Conservation (phyloP, 1,140 invertebrate species). For the Hylaeus anthracinus region DNA sequence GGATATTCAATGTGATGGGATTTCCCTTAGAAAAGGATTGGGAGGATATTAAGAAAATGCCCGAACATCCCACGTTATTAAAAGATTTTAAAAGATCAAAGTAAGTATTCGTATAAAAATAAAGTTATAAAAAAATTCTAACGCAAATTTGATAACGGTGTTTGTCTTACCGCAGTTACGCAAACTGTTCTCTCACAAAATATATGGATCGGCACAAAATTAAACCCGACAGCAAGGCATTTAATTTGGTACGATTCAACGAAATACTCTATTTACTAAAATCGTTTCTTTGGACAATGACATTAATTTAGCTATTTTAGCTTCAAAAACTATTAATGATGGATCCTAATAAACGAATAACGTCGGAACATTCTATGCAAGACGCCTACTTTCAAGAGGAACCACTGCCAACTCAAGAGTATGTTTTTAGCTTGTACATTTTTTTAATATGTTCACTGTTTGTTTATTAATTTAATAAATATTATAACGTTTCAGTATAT, state of each 20-base stretch:
- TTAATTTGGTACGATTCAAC: slow-evolving; percentile 88
- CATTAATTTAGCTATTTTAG: slow-evolving; percentile 77
- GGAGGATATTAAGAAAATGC: slow-evolving; percentile 99
- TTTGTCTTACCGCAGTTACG: slow-evolving; percentile 88
- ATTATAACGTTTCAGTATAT: slow-evolving; percentile 86
- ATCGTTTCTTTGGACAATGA: neutral
- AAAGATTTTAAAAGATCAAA: slow-evolving; percentile 99
- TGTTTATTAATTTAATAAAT: neutral
- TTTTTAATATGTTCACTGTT: neutral
- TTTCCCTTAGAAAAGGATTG: slow-evolving; percentile 99
- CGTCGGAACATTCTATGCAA: slow-evolving; percentile 98
- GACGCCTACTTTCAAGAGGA: slow-evolving; percentile 99
- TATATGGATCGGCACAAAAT: slow-evolving; percentile 99
- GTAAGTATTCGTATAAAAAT: slow-evolving; percentile 82
- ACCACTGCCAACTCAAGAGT: slow-evolving; percentile 92
- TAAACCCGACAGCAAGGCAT: slow-evolving; percentile 97
- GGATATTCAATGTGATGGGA: slow-evolving; percentile 99
- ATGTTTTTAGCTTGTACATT: slow-evolving; percentile 52
- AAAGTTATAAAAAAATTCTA: neutral
- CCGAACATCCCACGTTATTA: slow-evolving; percentile 96
- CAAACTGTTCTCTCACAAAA: slow-evolving; percentile 96
- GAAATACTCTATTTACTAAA: slow-evolving; percentile 28
- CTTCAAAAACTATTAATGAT: slow-evolving; percentile 96
- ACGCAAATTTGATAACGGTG: neutral
- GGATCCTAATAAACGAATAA: slow-evolving; percentile 99